Evolutionary conservation across 64 coral and sea anemone genomes (phyloP), one percentile per base, ranked within the genome.

Genomic region (Montipora cactus): DNA sequence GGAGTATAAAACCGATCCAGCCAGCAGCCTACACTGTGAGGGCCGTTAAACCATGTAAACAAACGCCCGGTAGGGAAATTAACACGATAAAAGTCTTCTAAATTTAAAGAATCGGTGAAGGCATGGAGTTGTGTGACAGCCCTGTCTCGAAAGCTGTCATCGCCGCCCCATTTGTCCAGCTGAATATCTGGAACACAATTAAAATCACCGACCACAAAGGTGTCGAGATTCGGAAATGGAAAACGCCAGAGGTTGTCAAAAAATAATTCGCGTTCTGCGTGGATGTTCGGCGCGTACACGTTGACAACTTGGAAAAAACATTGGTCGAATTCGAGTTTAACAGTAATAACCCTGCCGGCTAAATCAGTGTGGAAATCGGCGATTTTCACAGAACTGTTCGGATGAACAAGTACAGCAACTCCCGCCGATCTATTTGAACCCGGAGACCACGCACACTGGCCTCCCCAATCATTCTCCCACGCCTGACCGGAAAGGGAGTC

Each of bases 391-490:
- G 2, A 14, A 9, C 49, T 80, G 6, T 19, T 19, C 2, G 48
- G 78, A 19, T 80, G 78, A 9, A 80, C 7, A 23, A 80, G 78
- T 0, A 80, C 12, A 1, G 0, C 75, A 14, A 79, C 88, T 16
- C 23, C 75, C 3, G 23, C 61, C 5, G 15, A 57, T 46, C 47
- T 16, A 44, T 20, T 90, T 5, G 75, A 37, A 0, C 88, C 76
- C 8, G 5, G 78, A 47, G 74, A 62, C 88, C 75, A 90, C 5
- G 45, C 50, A 14, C 52, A 47, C 19, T 20, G 0, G 4, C 18
- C 76, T 75, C 62, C 62, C 67, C 88, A 90, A 15, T 90, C 16
- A 3, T 67, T 79, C 16, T 78, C 55, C 88, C 75, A 79, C 0
- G 21, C 0, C 2, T 58, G 50, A 44, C 46, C 20, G 15, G 44